A percentile compares a stretch with the other conserved stretches of the same genome.
Conservation (phyloP, 2,888 invertebrate species). For the Hyalella azteca region DNA sequence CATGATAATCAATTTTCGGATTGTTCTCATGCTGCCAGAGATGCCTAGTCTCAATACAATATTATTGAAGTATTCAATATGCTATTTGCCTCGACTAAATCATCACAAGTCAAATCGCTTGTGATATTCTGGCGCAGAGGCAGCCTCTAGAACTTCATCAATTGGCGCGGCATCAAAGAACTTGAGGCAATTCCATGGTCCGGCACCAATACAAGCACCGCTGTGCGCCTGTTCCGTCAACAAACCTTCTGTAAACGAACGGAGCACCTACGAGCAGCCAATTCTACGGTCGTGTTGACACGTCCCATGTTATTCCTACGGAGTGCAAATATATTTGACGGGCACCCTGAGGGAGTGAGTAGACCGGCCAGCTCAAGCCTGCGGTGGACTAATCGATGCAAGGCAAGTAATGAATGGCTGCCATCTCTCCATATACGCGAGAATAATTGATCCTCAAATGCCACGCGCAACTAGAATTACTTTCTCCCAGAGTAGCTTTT, state of each 20-base stretch:
- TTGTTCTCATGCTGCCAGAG: too few relatives aligned
- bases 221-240: conserved; percentile 4
- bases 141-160: conserved; percentile 20
- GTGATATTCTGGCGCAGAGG: conserved; percentile 4
- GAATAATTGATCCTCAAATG: conserved; percentile 30
- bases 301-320: conserved; percentile 25
- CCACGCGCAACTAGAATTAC: not conserved
- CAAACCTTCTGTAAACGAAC: conserved; percentile 5
- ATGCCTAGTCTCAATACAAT: too few relatives aligned
- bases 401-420: conserved; percentile 19
- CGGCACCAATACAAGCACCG: not conserved
- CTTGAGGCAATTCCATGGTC: not conserved
- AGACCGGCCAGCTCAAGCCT: not conserved
- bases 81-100: not conserved
- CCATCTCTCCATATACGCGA: not conserved
- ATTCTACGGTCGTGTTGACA: conserved; percentile 15
- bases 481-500: not conserved
- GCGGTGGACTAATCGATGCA: conserved; percentile 14
- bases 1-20: too few relatives aligned
- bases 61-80: too few relatives aligned
- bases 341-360: not conserved
- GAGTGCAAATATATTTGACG: not conserved
- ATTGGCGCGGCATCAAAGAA: conserved; percentile 16
- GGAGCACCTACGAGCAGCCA: not conserved
- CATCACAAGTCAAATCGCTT: not conserved